phyloP scores from a whole-genome alignment of 92 coral and sea anemone species.

The Porites evermanni region DNA sequence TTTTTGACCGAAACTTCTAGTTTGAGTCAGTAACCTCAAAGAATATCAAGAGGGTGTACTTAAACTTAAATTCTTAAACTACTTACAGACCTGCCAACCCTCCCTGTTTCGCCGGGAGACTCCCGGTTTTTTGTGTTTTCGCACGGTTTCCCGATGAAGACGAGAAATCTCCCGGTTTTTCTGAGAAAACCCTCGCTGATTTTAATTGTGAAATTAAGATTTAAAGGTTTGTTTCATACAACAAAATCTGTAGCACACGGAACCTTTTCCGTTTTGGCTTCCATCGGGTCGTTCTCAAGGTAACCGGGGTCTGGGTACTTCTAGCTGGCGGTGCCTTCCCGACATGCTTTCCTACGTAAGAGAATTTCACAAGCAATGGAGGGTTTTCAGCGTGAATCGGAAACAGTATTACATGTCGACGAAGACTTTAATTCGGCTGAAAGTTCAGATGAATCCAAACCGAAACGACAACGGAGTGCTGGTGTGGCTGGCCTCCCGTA shows the following conservation, averaged over 20 bases:
- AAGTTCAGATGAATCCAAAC: background rate
- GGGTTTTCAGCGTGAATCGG: constrained; percentile 23
- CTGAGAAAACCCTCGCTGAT: no score
- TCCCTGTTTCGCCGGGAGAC: background rate
- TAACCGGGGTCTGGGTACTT: constrained; percentile 26
- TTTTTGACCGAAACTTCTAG: no score
- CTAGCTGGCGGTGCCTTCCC: constrained; percentile 36
- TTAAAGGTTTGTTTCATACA: background rate
- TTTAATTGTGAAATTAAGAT: no score
- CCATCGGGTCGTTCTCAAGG: constrained; percentile 15
- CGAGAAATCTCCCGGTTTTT: no score
- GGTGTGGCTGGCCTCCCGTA: no score
- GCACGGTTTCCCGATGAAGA: no score
- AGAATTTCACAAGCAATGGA: constrained; percentile 33
- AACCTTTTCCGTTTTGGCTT: constrained; percentile 15
- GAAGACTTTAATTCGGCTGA: constrained; percentile 19
- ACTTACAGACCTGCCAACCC: constrained; percentile 1
- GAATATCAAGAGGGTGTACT: no score
- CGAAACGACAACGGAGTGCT: constrained; percentile 15
- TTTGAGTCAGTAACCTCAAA: no score
- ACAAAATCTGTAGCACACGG: constrained; percentile 8
- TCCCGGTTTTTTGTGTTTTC: background rate
- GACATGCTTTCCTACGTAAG: constrained; percentile 27
- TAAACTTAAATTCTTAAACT: no score
- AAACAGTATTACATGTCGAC: constrained; percentile 18